Conservation (phyloP, 2,113 vertebrate species). For the Campylomormyrus tamandua region DNA sequence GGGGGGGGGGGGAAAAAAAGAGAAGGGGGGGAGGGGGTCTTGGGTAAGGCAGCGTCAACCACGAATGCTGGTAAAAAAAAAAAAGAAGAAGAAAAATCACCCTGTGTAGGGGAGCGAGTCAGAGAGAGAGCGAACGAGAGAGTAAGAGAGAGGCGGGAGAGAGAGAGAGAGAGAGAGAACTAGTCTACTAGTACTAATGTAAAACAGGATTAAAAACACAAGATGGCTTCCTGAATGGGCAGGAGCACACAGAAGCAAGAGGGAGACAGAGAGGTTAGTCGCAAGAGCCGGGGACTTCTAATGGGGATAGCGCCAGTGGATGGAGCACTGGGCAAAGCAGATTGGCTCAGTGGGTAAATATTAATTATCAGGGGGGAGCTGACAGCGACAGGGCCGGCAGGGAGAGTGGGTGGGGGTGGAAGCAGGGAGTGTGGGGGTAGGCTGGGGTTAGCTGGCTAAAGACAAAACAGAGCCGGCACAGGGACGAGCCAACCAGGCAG, state of each 20-base stretch:
- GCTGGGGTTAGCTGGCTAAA: slow-evolving; percentile 33
- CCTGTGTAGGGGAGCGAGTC: slow-evolving; percentile 28
- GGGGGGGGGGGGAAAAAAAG: slow-evolving; percentile 18
- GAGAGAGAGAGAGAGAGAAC: slow-evolving; percentile 35
- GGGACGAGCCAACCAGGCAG: slow-evolving; percentile 37
- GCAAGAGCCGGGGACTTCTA: slow-evolving; percentile 52
- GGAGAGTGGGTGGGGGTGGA: background rate
- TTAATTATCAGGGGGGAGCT: slow-evolving; percentile 40
- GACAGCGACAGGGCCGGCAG: slow-evolving; percentile 19
- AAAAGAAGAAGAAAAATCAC: slow-evolving; percentile 37
- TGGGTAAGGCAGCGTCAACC: slow-evolving; percentile 45
- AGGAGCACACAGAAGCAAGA: slow-evolving; percentile 42
- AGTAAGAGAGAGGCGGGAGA: slow-evolving; percentile 11
- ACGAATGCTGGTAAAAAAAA: slow-evolving; percentile 45
- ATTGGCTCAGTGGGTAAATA: slow-evolving; percentile 67
- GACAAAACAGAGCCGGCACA: slow-evolving; percentile 47
- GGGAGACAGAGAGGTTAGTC: slow-evolving; percentile 24
- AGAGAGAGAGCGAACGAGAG: slow-evolving; percentile 35
- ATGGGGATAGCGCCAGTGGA: slow-evolving; percentile 58
- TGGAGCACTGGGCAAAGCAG: slow-evolving; percentile 51
- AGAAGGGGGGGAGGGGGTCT: slow-evolving; percentile 37
- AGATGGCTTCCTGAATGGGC: slow-evolving; percentile 74
- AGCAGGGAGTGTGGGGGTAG: slow-evolving; percentile 14
- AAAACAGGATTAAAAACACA: slow-evolving; percentile 70
- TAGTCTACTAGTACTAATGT: slow-evolving; percentile 57